Evolutionary conservation across 2,888 invertebrate species (phyloP).

Genomic region (Tipula unca): DNA sequence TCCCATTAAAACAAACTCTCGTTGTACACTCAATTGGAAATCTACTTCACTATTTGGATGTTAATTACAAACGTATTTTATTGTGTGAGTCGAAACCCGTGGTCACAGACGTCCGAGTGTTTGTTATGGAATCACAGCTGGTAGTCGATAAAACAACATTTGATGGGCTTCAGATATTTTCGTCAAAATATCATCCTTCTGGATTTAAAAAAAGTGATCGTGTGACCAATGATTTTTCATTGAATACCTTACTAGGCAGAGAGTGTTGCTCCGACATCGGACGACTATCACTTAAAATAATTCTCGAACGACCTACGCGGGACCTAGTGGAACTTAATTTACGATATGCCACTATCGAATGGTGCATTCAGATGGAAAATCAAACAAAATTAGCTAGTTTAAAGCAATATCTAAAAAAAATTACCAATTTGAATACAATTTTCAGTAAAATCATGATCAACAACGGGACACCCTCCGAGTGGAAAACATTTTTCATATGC

Average conservation of each 20-base stretch:
- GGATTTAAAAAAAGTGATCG: constrained; percentile 51
- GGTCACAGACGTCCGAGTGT: constrained; percentile 25
- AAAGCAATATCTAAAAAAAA: constrained; percentile 23
- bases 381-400: constrained; percentile 20
- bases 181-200: constrained; percentile 57
- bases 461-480: constrained; percentile 24
- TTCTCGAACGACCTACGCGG: constrained; percentile 26
- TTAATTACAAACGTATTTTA: constrained; percentile 26
- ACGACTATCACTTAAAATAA: constrained; percentile 23
- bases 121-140: constrained; percentile 47
- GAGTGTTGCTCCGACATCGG: constrained; percentile 26
- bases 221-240: constrained; percentile 41
- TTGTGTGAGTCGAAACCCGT: constrained; percentile 23
- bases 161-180: constrained; percentile 57
- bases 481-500: constrained; percentile 25
- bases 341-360: constrained; percentile 26
- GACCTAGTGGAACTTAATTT: constrained; percentile 22
- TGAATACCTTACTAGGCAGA: constrained; percentile 25
- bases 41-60: constrained; percentile 25
- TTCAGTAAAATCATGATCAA: constrained; percentile 24
- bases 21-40: constrained; percentile 26
- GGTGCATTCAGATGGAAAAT: constrained; percentile 24
- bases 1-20: constrained; percentile 26
- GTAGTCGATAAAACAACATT: constrained; percentile 52
- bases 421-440: constrained; percentile 23